phyloP scores from a whole-genome alignment of 2,113 vertebrate species.

The Colius striatus region DNA sequence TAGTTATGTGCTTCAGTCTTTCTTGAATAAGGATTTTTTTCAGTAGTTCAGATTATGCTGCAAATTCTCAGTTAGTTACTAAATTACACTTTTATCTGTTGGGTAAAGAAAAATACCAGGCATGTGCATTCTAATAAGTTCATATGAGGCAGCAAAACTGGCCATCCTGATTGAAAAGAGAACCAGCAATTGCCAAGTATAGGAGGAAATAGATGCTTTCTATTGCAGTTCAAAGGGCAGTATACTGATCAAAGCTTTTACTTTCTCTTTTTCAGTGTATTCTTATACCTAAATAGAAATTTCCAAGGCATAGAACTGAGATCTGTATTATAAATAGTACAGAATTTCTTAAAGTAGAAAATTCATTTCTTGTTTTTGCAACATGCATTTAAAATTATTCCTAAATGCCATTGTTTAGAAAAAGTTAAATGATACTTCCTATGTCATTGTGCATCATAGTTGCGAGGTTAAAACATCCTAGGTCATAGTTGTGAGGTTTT shows the following conservation, averaged over 20 bases:
- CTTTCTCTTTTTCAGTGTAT: neutral
- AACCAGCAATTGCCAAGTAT: neutral
- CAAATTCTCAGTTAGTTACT: constrained; percentile 34
- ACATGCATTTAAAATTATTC: neutral
- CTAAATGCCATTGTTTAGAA: neutral
- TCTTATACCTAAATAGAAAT: neutral
- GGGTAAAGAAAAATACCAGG: neutral
- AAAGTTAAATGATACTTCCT: constrained; percentile 22
- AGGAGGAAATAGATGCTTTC: constrained; percentile 45
- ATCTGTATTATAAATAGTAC: neutral
- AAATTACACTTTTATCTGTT: constrained; percentile 52
- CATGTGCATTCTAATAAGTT: neutral
- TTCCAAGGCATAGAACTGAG: neutral
- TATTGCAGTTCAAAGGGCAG: neutral
- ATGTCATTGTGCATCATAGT: neutral
- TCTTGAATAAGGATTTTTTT: neutral
- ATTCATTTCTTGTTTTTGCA: constrained; percentile 1
- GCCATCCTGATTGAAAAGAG: neutral
- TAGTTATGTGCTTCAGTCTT: neutral
- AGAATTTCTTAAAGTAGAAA: neutral
- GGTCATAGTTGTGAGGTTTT: neutral
- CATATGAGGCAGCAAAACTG: constrained; percentile 8
- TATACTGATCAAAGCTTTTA: constrained; percentile 36
- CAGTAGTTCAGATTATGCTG: neutral
- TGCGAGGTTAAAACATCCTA: neutral